Evolutionary conservation across 2,797 vertebrate species (phyloP).

Genomic region (Lacerta viridis): DNA sequence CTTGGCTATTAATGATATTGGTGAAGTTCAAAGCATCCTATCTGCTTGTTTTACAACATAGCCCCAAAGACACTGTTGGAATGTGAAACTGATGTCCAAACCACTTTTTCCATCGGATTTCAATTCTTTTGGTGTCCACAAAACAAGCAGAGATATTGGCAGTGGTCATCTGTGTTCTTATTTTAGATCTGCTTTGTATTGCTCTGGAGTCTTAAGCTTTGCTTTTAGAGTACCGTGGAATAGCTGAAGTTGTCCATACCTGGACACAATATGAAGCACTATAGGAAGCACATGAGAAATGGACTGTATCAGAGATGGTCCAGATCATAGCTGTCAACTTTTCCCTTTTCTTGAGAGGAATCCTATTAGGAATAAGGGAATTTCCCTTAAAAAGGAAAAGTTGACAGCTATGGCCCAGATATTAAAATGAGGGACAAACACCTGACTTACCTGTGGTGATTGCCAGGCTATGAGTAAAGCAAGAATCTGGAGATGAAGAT

Average conservation of each 20-base stretch:
- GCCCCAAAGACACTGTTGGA: slow-evolving; percentile 32
- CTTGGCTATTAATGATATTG: slow-evolving; percentile 21
- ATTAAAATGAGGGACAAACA: neutral
- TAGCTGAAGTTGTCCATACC: slow-evolving; percentile 42
- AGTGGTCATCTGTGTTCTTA: neutral
- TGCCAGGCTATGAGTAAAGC: slow-evolving; percentile 38
- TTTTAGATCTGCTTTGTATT: slow-evolving; percentile 34
- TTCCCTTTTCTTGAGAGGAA: too few species aligned
- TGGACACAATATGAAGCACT: slow-evolving; percentile 24
- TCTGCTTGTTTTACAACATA: slow-evolving; percentile 36
- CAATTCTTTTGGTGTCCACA: slow-evolving; percentile 36
- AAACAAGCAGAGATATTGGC: slow-evolving; percentile 9
- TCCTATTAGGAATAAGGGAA: too few species aligned
- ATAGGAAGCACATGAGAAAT: neutral
- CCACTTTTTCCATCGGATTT: slow-evolving; percentile 49
- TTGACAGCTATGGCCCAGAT: neutral
- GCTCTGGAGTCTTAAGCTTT: neutral
- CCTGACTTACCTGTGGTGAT: neutral
- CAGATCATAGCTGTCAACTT: neutral
- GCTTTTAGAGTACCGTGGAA: neutral
- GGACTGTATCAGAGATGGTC: neutral
- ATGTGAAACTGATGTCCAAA: slow-evolving; percentile 44
- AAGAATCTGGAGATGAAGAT: slow-evolving; percentile 33
- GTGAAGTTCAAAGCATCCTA: slow-evolving; percentile 22
- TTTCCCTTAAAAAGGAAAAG: too few species aligned